Conservation (phyloP, 2,888 invertebrate species). For the Microctonus hyperodae region DNA sequence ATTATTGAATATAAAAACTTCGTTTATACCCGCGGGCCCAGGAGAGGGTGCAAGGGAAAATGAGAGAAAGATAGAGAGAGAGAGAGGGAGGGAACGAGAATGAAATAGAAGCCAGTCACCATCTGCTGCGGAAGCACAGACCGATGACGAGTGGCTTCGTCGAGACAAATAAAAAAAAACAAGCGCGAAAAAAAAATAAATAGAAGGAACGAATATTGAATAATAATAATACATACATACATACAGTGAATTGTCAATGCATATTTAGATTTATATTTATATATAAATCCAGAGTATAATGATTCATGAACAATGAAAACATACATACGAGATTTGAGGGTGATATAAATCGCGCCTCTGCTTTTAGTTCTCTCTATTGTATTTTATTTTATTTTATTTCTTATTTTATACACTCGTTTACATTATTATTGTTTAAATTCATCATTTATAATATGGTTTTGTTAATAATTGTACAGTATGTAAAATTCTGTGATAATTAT, state of each 20-base stretch:
- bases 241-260: slow-evolving; percentile 14
- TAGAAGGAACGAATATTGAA: slow-evolving; percentile 12
- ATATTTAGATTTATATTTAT: too few species aligned
- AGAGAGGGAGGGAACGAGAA: neutral
- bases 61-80: neutral
- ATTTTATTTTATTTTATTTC: neutral
- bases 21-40: neutral
- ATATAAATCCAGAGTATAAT: slow-evolving; percentile 4
- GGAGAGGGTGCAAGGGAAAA: too few species aligned
- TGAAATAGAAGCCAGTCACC: slow-evolving; percentile 38
- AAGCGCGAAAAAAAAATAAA: slow-evolving; percentile 3
- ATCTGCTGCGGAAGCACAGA: slow-evolving; percentile 52
- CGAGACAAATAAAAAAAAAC: slow-evolving; percentile 17
- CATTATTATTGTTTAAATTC: neutral
- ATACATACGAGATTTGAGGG: slow-evolving; percentile 3
- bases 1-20: slow-evolving; percentile 22
- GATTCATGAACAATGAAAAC: slow-evolving; percentile 24
- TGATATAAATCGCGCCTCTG: slow-evolving; percentile 32
- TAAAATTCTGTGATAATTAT: neutral
- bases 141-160: slow-evolving; percentile 29
- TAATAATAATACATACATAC: neutral
- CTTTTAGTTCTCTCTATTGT: slow-evolving; percentile 10
- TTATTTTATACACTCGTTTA: neutral
- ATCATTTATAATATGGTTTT: neutral
- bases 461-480: neutral